Conservation (phyloP, 2,888 invertebrate species). For the Sylvicola cinctus region DNA sequence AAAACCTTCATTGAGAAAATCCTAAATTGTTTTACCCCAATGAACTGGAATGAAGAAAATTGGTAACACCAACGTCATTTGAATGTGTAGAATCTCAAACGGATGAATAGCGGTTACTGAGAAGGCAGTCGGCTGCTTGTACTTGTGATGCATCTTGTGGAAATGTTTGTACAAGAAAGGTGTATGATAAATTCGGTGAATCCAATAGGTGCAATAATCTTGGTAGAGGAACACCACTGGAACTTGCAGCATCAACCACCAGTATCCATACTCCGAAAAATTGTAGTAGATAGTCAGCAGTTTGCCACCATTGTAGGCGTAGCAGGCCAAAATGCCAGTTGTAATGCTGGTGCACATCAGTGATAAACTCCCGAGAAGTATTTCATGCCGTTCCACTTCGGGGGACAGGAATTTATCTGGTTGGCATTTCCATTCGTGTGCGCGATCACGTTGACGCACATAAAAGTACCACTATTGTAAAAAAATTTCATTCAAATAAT, state of each 20-base stretch:
- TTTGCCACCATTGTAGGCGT: constrained; percentile 44
- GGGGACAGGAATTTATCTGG: constrained; percentile 44
- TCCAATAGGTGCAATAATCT: constrained; percentile 44
- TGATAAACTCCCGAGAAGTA: constrained; percentile 37
- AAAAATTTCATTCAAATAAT: background rate
- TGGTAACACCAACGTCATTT: constrained; percentile 36
- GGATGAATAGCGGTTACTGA: constrained; percentile 58
- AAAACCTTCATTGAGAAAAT: constrained; percentile 2
- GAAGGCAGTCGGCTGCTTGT: constrained; percentile 56
- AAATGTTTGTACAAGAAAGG: constrained; percentile 47
- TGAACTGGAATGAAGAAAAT: constrained; percentile 41
- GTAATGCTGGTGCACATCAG: constrained; percentile 32
- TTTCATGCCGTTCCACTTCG: constrained; percentile 46
- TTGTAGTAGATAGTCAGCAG: constrained; percentile 41
- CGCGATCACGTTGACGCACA: constrained; percentile 33
- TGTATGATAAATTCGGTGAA: constrained; percentile 44
- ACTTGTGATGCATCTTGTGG: constrained; percentile 55
- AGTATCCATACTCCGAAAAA: constrained; percentile 38
- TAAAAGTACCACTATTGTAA: constrained; percentile 46
- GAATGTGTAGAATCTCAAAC: constrained; percentile 41
- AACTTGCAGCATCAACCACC: constrained; percentile 43
- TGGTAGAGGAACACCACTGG: constrained; percentile 40
- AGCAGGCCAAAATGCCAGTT: constrained; percentile 40
- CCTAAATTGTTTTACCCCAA: constrained; percentile 33
- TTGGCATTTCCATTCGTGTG: constrained; percentile 54